Evolutionary conservation across 2,888 invertebrate genomes (phyloP).

Genomic region (Xanthorhoe spadicearia): DNA sequence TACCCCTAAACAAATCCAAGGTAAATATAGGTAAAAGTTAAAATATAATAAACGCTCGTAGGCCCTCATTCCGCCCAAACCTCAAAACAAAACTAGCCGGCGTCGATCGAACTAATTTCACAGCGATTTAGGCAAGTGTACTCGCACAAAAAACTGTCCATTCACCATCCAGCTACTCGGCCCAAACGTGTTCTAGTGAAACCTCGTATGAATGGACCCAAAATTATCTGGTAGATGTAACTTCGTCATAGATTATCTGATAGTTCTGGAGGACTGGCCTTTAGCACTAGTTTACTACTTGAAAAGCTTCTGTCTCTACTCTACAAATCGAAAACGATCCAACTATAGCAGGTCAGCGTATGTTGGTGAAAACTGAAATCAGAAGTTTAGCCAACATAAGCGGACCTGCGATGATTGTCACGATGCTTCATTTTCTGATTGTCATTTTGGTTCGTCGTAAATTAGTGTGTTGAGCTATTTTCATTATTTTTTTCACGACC

Average conservation of each 20-base stretch:
- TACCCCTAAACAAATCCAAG: no score
- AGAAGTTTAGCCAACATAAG: no score
- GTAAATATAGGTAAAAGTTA: no score
- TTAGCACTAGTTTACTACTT: slow-evolving; percentile 1
- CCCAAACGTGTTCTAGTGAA: slow-evolving; percentile 53
- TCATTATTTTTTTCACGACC: no score
- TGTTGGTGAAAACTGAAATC: no score
- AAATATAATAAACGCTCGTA: not conserved
- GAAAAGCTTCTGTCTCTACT: no score
- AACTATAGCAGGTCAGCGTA: no score
- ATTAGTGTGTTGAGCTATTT: no score
- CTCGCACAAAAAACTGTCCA: slow-evolving; percentile 74
- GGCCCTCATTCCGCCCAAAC: slow-evolving; percentile 46
- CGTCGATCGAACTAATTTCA: slow-evolving; percentile 77
- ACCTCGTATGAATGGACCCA: slow-evolving; percentile 57
- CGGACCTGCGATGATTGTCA: no score
- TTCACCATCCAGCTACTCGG: slow-evolving; percentile 66
- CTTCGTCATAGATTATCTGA: not conserved
- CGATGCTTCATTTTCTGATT: no score
- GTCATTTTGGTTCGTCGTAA: no score
- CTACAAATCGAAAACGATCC: no score
- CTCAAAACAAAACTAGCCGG: slow-evolving; percentile 54
- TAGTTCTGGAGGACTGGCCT: not conserved
- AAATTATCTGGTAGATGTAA: slow-evolving; percentile 33
- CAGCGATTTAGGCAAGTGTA: slow-evolving; percentile 82